Percentiles rank a stretch among this genome's conserved stretches.
Evolutionary conservation across 2,888 invertebrate genomes (phyloP).

Genomic region (Eupithecia centaureata): DNA sequence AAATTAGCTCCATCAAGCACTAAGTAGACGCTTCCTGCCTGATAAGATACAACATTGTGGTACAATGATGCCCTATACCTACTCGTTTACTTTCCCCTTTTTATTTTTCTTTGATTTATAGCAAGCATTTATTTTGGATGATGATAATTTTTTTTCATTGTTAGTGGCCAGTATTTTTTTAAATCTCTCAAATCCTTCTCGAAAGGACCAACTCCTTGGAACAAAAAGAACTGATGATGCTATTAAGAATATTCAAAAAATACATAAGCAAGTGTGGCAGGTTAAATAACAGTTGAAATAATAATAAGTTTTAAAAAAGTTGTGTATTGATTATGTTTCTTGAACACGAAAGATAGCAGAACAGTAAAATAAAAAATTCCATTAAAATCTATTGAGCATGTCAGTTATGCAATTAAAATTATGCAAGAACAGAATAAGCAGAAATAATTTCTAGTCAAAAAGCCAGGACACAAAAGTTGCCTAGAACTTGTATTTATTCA

Average conservation of each 20-base stretch:
- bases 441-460: conserved; percentile 8
- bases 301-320: neutral
- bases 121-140: too few species aligned
- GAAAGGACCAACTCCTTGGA: too few species aligned
- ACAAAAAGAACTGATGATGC: too few species aligned
- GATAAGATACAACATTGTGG: conserved; percentile 29
- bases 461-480: neutral
- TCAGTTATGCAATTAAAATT: conserved; percentile 22
- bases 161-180: too few species aligned
- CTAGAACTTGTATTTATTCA: neutral
- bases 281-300: neutral
- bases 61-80: conserved; percentile 12
- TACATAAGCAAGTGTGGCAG: neutral
- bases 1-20: conserved; percentile 14
- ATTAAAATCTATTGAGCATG: conserved; percentile 24
- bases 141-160: too few species aligned
- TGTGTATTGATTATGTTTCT: neutral
- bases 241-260: too few species aligned
- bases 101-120: too few species aligned
- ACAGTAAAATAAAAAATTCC: conserved; percentile 19
- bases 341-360: neutral
- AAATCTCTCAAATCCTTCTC: too few species aligned
- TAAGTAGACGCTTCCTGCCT: conserved; percentile 23
- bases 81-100: neutral
- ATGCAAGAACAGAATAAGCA: conserved; percentile 16